Evolutionary conservation across 2,113 vertebrate species (phyloP), one percentile per base, ranked within the genome.

Genomic region (Psittacula cyanocephala): DNA sequence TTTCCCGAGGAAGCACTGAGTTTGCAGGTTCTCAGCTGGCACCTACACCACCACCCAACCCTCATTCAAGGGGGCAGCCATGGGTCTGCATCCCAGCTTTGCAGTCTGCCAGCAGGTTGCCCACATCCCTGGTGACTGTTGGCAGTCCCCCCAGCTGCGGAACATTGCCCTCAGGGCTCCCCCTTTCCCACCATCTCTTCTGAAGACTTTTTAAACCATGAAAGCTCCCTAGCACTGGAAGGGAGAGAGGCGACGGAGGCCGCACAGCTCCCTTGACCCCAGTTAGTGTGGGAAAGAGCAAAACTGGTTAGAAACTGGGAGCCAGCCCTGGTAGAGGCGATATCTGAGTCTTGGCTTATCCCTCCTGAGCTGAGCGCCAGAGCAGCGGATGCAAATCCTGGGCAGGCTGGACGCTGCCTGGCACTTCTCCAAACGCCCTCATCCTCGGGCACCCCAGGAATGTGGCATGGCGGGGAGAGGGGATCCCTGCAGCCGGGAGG

Each of bases 271-370:
- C 81, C 75, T 91, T 82, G 86, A 88, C 88, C 85, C 53, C 63
- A 80, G 92, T 64, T 72, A 82, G 53, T 86, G 88, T 80, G 85
- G 85, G 88, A 96, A 96, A 95, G 31, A 0, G 70, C 62, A 88
- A 35, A 95, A 91, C 81, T 72, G 84, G 93, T 86, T 77, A 74
- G 82, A 91, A 91, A 69, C 80, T 52, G 79, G 78, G 76, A 96
- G 39, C 53, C 10, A 4, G 79, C 92, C 78, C 78, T 15, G 4
- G 59, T 80, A 79, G 75, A 93, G 80, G 88, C 71, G 69, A 19
- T n/a, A 71, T 71, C 91, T 91, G 52, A 93, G 68, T 72, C 80
- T 63, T 46, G 63, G 91, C 68, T 96, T 67, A 90, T 86, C 64
- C 93, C 43, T 84, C 60, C 60, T 3, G 7, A 93, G 67, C 59